Conservation (phyloP, 2,113 vertebrate genomes). For the Vicugna pacos region DNA sequence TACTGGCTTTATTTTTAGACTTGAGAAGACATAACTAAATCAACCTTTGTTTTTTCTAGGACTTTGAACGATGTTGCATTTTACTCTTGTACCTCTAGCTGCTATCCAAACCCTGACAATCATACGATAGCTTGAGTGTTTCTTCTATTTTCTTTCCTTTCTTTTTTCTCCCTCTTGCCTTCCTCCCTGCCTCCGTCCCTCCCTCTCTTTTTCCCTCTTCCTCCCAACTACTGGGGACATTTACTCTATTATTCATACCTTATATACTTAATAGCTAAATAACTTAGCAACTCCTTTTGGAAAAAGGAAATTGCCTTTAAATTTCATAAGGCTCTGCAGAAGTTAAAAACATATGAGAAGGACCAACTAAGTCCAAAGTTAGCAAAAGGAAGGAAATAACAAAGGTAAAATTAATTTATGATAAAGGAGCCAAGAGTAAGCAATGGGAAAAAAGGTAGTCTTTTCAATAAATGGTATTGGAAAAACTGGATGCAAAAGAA, state of each 20-base stretch:
- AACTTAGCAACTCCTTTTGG: background rate
- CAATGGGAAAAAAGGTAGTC: background rate
- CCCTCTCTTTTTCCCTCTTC: background rate
- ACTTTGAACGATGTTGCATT: background rate
- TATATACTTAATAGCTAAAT: background rate
- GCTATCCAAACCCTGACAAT: background rate
- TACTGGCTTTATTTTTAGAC: background rate
- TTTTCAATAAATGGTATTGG: background rate
- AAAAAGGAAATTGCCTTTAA: slow-evolving; percentile 27
- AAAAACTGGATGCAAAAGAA: background rate
- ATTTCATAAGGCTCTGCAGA: background rate
- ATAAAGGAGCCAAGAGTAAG: background rate
- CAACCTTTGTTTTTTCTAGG: background rate
- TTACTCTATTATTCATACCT: background rate
- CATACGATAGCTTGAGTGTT: background rate
- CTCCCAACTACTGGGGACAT: background rate
- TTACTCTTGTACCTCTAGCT: background rate
- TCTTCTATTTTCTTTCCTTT: background rate
- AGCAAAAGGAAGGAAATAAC: background rate
- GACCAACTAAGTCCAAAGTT: background rate
- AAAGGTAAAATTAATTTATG: background rate
- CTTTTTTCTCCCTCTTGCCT: background rate
- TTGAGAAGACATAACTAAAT: background rate
- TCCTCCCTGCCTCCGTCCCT: background rate
- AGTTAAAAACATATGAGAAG: background rate